phyloP scores from a whole-genome alignment of 2,797 vertebrate genomes.

The Mionectes olivaceus region DNA sequence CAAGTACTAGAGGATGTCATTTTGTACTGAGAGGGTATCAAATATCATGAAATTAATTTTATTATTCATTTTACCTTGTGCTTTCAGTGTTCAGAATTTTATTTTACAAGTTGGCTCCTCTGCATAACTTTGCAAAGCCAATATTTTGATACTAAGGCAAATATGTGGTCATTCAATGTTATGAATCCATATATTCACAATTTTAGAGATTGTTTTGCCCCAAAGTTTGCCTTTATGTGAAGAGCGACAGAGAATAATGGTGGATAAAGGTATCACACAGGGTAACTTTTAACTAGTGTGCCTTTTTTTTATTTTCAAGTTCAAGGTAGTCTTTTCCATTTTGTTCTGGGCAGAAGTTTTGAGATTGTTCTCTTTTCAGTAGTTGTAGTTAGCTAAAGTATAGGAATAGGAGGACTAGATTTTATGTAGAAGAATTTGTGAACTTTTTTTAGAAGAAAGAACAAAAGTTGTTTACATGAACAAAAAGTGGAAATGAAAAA shows the following conservation, averaged over 20 bases:
- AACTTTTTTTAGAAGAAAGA: background rate
- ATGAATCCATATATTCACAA: background rate
- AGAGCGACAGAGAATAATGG: background rate
- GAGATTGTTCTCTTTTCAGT: background rate
- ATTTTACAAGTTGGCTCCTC: conserved; percentile 25
- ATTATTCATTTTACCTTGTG: conserved; percentile 58
- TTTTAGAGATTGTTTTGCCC: background rate
- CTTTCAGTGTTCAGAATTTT: background rate
- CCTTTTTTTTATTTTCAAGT: background rate
- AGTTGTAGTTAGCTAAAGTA: background rate
- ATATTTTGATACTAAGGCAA: conserved; percentile 55
- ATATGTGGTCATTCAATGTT: conserved; percentile 31
- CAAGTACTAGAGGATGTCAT: conserved; percentile 59
- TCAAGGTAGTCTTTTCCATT: background rate
- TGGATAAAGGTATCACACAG: background rate
- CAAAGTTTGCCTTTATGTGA: background rate
- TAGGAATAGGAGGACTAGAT: background rate
- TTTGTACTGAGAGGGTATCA: conserved; percentile 42
- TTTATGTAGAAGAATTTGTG: background rate
- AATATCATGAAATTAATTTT: conserved; percentile 54
- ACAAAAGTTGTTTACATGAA: background rate
- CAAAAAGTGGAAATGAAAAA: background rate
- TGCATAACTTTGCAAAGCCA: conserved; percentile 16
- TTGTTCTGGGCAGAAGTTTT: background rate
- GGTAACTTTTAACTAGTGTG: background rate